phyloP scores from a whole-genome alignment of 2,113 vertebrate genomes.

The Pelobates fuscus region DNA sequence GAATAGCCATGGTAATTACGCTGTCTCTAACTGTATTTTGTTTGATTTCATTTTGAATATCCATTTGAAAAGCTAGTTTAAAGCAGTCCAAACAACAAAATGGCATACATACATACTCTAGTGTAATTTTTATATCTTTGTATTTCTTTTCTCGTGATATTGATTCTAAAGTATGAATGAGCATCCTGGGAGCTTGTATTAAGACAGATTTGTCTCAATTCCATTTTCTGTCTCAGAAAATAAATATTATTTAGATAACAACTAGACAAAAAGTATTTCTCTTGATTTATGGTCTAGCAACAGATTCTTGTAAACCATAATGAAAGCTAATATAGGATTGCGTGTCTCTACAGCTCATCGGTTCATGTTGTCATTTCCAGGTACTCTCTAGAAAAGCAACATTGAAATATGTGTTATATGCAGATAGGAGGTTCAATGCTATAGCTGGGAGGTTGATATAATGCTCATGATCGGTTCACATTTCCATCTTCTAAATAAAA shows the following conservation, averaged over 20 bases:
- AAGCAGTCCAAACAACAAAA: not conserved
- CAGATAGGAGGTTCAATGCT: not conserved
- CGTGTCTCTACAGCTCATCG: constrained; percentile 34
- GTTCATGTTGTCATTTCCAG: constrained; percentile 36
- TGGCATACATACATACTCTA: not conserved
- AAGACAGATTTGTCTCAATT: constrained; percentile 6
- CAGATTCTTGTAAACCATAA: constrained; percentile 27
- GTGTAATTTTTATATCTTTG: not conserved
- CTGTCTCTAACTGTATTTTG: constrained; percentile 16
- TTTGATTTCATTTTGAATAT: not conserved
- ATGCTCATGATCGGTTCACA: too few relatives aligned
- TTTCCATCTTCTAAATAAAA: too few relatives aligned
- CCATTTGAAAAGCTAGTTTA: not conserved
- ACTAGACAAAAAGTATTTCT: constrained; percentile 3
- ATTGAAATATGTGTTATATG: constrained; percentile 43
- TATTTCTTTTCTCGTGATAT: constrained; percentile 2
- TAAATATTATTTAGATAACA: constrained; percentile 20
- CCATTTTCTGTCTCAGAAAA: constrained; percentile 17
- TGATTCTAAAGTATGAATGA: constrained; percentile 13
- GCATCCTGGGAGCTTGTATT: constrained; percentile 9
- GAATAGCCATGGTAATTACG: constrained; percentile 17
- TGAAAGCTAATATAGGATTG: constrained; percentile 27
- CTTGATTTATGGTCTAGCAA: constrained; percentile 28
- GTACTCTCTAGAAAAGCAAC: constrained; percentile 25
- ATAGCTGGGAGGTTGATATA: too few relatives aligned